Conservation (phyloP, 2,113 vertebrate species). For the Bubalus kerabau region DNA sequence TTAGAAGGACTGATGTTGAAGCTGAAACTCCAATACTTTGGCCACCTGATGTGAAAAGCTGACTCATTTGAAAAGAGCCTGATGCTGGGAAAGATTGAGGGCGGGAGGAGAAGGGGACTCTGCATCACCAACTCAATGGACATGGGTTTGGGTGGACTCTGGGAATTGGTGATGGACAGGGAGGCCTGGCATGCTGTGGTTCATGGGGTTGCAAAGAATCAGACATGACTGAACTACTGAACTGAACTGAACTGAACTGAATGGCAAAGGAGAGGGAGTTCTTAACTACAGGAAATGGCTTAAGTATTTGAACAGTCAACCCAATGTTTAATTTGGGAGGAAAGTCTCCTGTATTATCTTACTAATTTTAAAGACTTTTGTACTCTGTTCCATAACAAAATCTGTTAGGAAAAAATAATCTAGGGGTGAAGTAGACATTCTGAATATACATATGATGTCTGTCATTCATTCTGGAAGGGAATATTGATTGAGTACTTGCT, state of each 20-base stretch:
- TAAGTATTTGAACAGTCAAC: not conserved
- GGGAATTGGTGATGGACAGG: not conserved
- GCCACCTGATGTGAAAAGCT: not conserved
- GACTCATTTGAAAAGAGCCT: not conserved
- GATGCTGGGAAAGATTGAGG: not conserved
- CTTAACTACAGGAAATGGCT: not conserved
- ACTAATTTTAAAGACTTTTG: not conserved
- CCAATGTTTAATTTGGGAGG: not conserved
- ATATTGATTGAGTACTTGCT: not conserved
- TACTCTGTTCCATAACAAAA: not conserved
- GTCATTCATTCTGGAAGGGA: not conserved
- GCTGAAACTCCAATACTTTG: not conserved
- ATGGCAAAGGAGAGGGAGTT: not conserved
- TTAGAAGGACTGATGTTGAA: not conserved
- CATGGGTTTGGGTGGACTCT: not conserved
- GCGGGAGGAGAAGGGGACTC: not conserved
- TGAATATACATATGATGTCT: not conserved
- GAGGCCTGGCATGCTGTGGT: not conserved
- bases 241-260: not conserved
- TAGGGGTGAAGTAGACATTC: not conserved
- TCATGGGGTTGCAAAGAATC: not conserved
- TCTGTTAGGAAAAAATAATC: not conserved
- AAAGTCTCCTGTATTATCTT: not conserved
- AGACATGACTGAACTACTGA: accelerated
- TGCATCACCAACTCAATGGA: not conserved